Evolutionary conservation across 2,113 vertebrate genomes (phyloP), one percentile per base, ranked within the genome.

Genomic region (Thinocorus orbignyianus): DNA sequence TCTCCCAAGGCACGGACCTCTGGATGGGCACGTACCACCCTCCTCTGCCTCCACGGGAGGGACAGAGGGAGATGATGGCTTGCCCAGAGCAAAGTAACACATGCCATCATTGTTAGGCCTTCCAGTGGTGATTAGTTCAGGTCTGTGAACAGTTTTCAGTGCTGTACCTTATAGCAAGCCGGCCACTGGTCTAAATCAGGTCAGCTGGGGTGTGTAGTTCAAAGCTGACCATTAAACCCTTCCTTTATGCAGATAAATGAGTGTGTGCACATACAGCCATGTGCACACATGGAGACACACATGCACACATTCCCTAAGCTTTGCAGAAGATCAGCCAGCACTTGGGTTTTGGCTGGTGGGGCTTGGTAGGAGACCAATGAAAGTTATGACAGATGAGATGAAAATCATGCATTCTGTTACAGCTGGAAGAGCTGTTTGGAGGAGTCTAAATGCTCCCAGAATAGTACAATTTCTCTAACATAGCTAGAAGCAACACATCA

Each of bases 111-210:
- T 16, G n/a, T n/a, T n/a, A n/a, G 1, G 3, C 6, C 46, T 44
- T 60, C 44, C 2, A 1, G 11, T 0, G 0, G 20, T 3, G 15
- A 11, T 44, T 3, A 0, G 18, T 28, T 77, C 42, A 77, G 42
- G 19, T 33, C 48, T 37, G 58, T 1, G 1, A 68, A 66, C n/a
- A 7, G 0, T 0, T 44, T 51, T 25, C 49, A 48, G 64, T 23
- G 24, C 16, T 22, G 48, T 11, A 37, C 0, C 0, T 71, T 35
- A 55, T 6, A 83, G 39, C 55, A 76, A 80, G 24, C 16, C 51
- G 49, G 51, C 8, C 54, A 10, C 46, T 9, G 51, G 24, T 66
- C 68, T 39, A 26, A 42, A 48, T 42, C 46, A 42, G 31, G 24
- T 14, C 26, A 91, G 22, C 4, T 52, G n/a, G 14, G 13, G 18